A percentile compares a stretch with the other conserved stretches of the same genome.
phyloP scores from a whole-genome alignment of 1,140 invertebrate species.

The Drosophila tropicalis region DNA sequence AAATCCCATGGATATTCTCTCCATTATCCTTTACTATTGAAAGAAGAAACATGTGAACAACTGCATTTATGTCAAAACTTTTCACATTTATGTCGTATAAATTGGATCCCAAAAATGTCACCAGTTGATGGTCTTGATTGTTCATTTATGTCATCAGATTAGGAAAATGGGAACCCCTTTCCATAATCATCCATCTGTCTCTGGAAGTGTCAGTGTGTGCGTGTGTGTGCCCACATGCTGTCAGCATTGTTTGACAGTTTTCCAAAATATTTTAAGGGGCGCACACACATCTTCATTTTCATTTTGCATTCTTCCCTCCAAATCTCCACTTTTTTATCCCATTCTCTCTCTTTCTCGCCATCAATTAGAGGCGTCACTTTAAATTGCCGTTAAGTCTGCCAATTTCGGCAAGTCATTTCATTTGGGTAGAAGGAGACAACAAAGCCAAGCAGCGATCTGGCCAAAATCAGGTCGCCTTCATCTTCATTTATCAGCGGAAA shows the following conservation, averaged over 20 bases:
- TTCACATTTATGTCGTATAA: slow-evolving; percentile 58
- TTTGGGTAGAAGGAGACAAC: slow-evolving; percentile 1
- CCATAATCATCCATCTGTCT: slow-evolving; percentile 29
- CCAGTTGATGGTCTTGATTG: slow-evolving; percentile 54
- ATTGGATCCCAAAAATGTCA: slow-evolving; percentile 47
- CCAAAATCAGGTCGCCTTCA: slow-evolving; percentile 66
- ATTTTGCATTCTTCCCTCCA: slow-evolving; percentile 20
- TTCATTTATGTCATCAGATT: slow-evolving; percentile 76
- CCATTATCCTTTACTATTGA: slow-evolving; percentile 31
- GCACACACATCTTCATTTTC: slow-evolving; percentile 28
- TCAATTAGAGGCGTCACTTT: slow-evolving; percentile 64
- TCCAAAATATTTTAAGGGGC: slow-evolving; percentile 29
- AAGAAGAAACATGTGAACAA: slow-evolving; percentile 24
- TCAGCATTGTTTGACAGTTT: slow-evolving; percentile 49
- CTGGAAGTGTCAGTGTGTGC: slow-evolving; percentile 28
- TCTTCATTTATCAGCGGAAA: slow-evolving; percentile 65
- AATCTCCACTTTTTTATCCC: background rate
- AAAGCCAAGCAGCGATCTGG: slow-evolving; percentile 1
- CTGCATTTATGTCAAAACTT: slow-evolving; percentile 53
- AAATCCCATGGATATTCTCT: background rate
- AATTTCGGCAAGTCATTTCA: slow-evolving; percentile 63
- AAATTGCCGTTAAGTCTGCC: slow-evolving; percentile 75
- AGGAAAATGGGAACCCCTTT: slow-evolving; percentile 25
- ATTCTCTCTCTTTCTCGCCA: slow-evolving; percentile 18
- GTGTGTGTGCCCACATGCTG: slow-evolving; percentile 45